Evolutionary conservation across 2,888 invertebrate genomes (phyloP).

Genomic region (Apamea anceps): DNA sequence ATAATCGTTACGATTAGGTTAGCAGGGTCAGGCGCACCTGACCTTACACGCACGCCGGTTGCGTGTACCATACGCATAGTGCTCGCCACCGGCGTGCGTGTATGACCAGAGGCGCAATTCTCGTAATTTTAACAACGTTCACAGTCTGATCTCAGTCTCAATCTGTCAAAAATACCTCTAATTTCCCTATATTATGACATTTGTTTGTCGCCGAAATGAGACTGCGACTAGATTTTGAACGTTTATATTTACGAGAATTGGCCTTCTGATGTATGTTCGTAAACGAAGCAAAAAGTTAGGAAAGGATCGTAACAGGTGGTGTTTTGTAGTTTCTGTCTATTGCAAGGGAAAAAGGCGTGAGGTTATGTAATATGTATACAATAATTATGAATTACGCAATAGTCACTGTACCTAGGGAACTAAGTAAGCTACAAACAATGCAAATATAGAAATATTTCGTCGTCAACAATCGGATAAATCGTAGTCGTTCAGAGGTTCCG

Average conservation of each 20-base stretch:
- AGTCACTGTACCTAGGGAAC: not conserved
- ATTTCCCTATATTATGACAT: no score
- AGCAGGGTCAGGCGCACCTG: not conserved
- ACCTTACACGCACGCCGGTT: no score
- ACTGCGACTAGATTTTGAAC: no score
- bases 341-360: not conserved
- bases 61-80: not conserved
- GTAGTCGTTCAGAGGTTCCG: constrained; percentile 27
- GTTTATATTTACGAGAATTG: no score
- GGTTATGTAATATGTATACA: not conserved
- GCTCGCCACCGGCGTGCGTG: not conserved
- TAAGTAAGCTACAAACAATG: not conserved
- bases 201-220: no score
- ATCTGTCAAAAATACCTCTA: no score
- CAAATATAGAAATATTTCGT: constrained; percentile 13
- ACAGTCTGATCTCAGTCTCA: no score
- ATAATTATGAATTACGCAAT: not conserved
- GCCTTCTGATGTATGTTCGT: not conserved
- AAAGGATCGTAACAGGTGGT: not conserved
- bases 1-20: not conserved
- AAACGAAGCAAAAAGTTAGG: not conserved
- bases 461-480: constrained; percentile 14
- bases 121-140: no score
- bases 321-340: not conserved
- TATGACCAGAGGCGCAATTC: not conserved